phyloP scores from a whole-genome alignment of 2,113 vertebrate species.

The Sapayoa aenigma region DNA sequence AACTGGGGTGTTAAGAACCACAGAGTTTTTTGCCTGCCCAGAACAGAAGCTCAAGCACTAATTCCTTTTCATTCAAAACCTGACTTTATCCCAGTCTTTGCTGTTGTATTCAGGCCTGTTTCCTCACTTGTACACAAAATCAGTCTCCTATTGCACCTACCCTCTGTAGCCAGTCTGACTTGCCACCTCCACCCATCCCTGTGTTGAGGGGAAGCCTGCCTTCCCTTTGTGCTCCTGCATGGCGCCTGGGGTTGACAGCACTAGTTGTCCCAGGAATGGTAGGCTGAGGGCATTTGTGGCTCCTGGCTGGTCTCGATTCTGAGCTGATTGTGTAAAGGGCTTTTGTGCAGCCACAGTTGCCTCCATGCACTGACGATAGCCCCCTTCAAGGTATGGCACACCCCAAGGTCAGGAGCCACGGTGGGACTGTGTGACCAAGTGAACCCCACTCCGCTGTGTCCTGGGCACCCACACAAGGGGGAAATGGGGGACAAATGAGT shows the following conservation, averaged over 20 bases:
- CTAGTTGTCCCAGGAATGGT: rapidly evolving
- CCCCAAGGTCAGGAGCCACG: background rate
- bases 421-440: background rate
- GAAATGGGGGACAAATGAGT: background rate
- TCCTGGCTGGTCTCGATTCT: background rate
- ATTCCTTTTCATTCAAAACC: background rate
- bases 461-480: background rate
- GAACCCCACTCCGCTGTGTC: background rate
- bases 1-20: background rate
- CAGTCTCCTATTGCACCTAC: rapidly evolving
- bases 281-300: background rate
- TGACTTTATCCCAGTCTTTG: rapidly evolving
- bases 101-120: background rate
- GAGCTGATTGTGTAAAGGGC: background rate
- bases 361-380: background rate
- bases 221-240: rapidly evolving
- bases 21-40: background rate
- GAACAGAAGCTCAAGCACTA: background rate
- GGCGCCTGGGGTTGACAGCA: rapidly evolving
- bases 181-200: rapidly evolving
- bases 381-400: background rate
- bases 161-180: background rate
- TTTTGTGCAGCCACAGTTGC: background rate
- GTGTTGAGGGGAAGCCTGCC: background rate
- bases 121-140: background rate